A percentile compares a stretch with the other conserved stretches of the same genome.
These are phyloP conservation scores for Bombus turneri DNA, from an alignment of 1,140 invertebrate genomes.

Conservation along the genomic window DNA sequence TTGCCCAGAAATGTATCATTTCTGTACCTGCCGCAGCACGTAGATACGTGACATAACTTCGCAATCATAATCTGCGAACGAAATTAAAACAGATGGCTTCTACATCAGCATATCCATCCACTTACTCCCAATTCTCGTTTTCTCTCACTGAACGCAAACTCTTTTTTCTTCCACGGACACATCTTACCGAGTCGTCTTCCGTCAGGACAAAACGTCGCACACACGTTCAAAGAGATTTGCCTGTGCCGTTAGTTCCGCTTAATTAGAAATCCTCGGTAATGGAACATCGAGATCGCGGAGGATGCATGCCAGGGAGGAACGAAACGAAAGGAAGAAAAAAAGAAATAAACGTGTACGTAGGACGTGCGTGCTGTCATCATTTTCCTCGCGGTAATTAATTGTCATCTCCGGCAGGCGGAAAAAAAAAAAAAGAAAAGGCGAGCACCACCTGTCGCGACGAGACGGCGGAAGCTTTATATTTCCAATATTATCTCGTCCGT, in stretches of 20 bases:
- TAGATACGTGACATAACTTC: neutral
- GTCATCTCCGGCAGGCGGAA: conserved; percentile 35
- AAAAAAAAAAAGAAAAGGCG: neutral
- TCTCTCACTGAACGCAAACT: neutral
- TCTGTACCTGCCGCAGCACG: neutral
- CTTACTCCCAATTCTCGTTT: neutral
- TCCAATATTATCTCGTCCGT: conserved; percentile 64
- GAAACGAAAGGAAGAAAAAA: neutral
- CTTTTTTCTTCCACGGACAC: neutral
- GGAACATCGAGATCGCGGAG: neutral
- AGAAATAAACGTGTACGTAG: neutral
- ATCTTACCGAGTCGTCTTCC: neutral
- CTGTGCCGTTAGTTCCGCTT: conserved; percentile 12
- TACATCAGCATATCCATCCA: neutral
- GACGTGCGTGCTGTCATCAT: conserved; percentile 48
- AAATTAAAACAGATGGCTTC: neutral
- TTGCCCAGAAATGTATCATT: no score
- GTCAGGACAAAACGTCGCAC: neutral
- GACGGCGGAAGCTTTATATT: conserved; percentile 59
- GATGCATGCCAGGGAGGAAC: neutral
- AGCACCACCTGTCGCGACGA: conserved; percentile 48
- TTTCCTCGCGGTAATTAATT: conserved; percentile 58
- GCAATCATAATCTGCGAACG: neutral
- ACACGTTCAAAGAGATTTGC: conserved; percentile 18
- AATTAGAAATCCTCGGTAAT: conserved; percentile 36